These are phyloP conservation scores for Apostichopus leukothele DNA, from an alignment of 53 echinoderm and acorn worm genomes.

Conservation along the genomic window DNA sequence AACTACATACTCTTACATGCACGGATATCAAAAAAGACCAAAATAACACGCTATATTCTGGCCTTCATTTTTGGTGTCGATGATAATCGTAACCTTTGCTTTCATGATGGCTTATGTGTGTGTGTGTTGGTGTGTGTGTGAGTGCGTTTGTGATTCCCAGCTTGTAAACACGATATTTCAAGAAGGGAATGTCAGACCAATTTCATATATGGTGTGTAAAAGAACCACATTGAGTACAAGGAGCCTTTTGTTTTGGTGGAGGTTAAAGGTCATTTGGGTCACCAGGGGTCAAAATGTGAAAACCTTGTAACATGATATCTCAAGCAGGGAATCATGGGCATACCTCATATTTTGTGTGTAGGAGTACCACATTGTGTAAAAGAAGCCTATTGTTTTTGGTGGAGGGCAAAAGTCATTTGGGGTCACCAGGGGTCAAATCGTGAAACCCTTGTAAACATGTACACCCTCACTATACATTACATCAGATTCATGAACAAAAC, in stretches of 20 bases:
- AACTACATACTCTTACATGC: no score
- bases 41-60: no score
- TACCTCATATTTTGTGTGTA: not conserved
- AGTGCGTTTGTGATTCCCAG: not conserved
- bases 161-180: constrained; percentile 9
- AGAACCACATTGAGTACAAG: not conserved
- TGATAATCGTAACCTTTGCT: no score
- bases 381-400: not conserved
- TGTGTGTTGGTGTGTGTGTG: no score
- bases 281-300: not conserved
- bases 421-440: no score
- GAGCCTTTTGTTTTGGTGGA: not conserved
- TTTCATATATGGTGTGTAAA: not conserved
- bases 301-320: constrained; percentile 8
- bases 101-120: no score
- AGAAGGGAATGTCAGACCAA: not conserved
- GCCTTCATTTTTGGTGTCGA: no score
- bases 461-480: no score
- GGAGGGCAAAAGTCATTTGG: not conserved
- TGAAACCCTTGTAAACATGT: no score
- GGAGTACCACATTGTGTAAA: not conserved
- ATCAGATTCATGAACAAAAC: no score
- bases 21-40: no score
- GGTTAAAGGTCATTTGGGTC: not conserved
- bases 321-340: not conserved